Evolutionary conservation across 2,113 vertebrate species (phyloP).

Genomic region (Zeus faber): DNA sequence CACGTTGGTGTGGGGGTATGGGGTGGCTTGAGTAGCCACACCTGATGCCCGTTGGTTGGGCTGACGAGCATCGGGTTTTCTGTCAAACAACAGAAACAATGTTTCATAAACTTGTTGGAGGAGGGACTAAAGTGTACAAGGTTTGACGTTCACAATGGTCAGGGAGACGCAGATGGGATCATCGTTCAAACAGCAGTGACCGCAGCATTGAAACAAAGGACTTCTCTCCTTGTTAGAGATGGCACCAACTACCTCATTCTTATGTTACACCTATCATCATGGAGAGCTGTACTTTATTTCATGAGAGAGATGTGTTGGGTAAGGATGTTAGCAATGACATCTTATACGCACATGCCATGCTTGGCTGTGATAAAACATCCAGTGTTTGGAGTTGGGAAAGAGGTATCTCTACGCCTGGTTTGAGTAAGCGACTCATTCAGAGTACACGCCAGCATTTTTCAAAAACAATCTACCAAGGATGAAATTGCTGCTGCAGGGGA

Average conservation of each 20-base stretch:
- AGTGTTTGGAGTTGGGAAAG: slow-evolving; percentile 1
- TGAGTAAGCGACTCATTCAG: background rate
- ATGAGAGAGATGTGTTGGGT: background rate
- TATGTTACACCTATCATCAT: background rate
- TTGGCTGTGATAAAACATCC: slow-evolving; percentile 1
- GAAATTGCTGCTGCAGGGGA: slow-evolving; percentile 6
- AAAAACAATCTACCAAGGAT: slow-evolving; percentile 3
- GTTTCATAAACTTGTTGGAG: background rate
- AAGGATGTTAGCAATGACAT: background rate
- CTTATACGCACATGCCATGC: background rate
- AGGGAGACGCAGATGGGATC: background rate
- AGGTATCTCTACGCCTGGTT: background rate
- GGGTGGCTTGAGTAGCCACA: no score
- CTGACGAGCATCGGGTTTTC: no score
- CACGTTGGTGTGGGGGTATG: no score
- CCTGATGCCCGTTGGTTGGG: no score
- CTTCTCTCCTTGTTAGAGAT: background rate
- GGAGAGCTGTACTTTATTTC: slow-evolving; percentile 1
- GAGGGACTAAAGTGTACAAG: background rate
- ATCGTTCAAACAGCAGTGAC: background rate
- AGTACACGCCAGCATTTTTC: background rate
- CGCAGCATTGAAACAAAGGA: background rate
- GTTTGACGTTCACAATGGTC: background rate
- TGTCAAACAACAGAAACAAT: no score
- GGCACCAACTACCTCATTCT: background rate